phyloP scores from a whole-genome alignment of 1,140 invertebrate species.

The Drosophila ohnishii region DNA sequence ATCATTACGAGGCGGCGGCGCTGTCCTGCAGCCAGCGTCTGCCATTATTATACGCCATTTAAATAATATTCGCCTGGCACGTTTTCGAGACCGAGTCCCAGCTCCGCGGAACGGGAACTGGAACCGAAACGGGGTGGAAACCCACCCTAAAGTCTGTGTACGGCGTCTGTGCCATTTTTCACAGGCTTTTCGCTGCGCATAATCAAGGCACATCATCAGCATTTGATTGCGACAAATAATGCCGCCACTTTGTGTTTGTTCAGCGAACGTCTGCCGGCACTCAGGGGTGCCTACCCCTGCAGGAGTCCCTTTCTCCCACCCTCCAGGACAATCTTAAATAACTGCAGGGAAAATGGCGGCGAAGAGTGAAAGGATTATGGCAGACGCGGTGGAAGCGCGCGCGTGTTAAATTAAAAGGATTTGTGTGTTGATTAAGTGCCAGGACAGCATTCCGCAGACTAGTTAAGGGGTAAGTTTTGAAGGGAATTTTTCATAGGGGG shows the following conservation, averaged over 20 bases:
- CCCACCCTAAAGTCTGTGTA: slow-evolving; percentile 30
- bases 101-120: not conserved
- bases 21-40: slow-evolving; percentile 51
- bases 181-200: slow-evolving; percentile 62
- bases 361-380: slow-evolving; percentile 34
- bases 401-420: slow-evolving; percentile 78
- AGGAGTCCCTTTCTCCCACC: not conserved
- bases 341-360: slow-evolving; percentile 57
- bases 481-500: not conserved
- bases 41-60: slow-evolving; percentile 83
- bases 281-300: slow-evolving; percentile 40
- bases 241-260: slow-evolving; percentile 78
- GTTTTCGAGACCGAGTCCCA: slow-evolving; percentile 43
- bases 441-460: slow-evolving; percentile 32
- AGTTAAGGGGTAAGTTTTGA: not conserved
- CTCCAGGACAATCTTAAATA: not conserved
- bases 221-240: slow-evolving; percentile 83
- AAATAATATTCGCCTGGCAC: slow-evolving; percentile 80
- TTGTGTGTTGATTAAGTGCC: slow-evolving; percentile 77
- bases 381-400: slow-evolving; percentile 32
- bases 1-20: slow-evolving; percentile 72
- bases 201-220: slow-evolving; percentile 80
- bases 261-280: slow-evolving; percentile 38
- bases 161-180: slow-evolving; percentile 64
- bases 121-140: slow-evolving; percentile 3